Base-by-base conservation (phyloP, 2,113 vertebrate genomes). In the Pangasianodon gigas region DNA sequence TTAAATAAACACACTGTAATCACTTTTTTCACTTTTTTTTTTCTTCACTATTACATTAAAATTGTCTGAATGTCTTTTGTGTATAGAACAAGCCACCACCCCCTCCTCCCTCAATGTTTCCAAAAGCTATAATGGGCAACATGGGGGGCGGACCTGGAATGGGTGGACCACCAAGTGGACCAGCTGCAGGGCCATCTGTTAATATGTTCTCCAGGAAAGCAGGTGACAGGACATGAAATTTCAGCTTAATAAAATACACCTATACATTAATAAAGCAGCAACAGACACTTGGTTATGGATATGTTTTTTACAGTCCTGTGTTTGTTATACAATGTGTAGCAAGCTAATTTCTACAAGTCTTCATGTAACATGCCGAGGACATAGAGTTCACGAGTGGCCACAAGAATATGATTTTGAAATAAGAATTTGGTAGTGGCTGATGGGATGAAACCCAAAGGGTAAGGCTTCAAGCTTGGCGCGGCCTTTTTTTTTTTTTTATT, bases 181-280 rank as follows among this genome's bases (percentile, higher is more conserved):
- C 96, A 0, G 62, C 92, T 37, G 87, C 92, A 4, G 96, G 94
- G 51, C 96, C 91, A 71, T 95, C 80, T 32, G 96, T 99, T 88
- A 99, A 99, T 37, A 94, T 98, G 84, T 99, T 98, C 94, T 99
- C 98, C 87, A 97, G 97, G 92, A 98, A 95, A 96, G 98, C 98
- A 96, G 98, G 98, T 99, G 94, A 74, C 71, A 74, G 37, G 19
- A 24, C 1, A 1, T 44, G 71, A 75, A 21, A 18, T 44, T 75
- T 75, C 41, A 44, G 18, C 18, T 3, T 7, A 21, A 74, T 44
- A 74, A 44, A 74, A 46, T 41, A 3, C 18, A 44, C 48, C 46
- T 79, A 2, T 29, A 48, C 1, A n/a, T 51, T n/a, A 51, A 80
- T 46, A n/a, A 19, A 79, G 44, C 44, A 29, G 7, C 71, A 75